A percentile compares a stretch with the other conserved stretches of the same genome.
Conservation (phyloP, 2,797 vertebrate species). For the Sebastes reedi region DNA sequence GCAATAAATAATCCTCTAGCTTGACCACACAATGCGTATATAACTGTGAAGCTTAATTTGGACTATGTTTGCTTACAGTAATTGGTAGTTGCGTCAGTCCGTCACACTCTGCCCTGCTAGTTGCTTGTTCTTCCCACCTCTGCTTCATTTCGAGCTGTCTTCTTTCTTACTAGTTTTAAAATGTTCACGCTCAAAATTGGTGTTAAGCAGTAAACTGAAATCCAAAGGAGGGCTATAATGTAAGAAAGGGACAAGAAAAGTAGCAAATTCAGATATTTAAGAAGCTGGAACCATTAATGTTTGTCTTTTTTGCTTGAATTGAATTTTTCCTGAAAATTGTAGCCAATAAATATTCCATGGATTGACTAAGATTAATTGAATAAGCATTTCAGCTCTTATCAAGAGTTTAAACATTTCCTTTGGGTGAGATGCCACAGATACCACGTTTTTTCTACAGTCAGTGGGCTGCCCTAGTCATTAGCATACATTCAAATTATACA, state of each 20-base stretch:
- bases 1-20: background rate
- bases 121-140: background rate
- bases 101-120: background rate
- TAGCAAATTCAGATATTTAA: background rate
- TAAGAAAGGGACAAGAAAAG: background rate
- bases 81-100: background rate
- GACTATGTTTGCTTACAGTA: background rate
- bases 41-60: background rate
- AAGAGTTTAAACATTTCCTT: background rate
- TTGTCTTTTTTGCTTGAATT: background rate
- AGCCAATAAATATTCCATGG: background rate
- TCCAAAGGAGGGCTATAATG: background rate
- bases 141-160: background rate
- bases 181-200: background rate
- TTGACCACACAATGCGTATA: background rate
- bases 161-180: background rate
- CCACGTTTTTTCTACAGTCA: background rate
- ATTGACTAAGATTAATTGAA: background rate
- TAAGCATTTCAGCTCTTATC: background rate
- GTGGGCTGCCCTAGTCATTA: background rate
- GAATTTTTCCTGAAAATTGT: background rate
- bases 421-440: background rate
- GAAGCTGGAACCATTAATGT: background rate
- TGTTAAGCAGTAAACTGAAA: background rate
- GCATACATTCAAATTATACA: background rate